phyloP scores from a whole-genome alignment of 2,113 vertebrate genomes.

The Anthoscopus minutus region DNA sequence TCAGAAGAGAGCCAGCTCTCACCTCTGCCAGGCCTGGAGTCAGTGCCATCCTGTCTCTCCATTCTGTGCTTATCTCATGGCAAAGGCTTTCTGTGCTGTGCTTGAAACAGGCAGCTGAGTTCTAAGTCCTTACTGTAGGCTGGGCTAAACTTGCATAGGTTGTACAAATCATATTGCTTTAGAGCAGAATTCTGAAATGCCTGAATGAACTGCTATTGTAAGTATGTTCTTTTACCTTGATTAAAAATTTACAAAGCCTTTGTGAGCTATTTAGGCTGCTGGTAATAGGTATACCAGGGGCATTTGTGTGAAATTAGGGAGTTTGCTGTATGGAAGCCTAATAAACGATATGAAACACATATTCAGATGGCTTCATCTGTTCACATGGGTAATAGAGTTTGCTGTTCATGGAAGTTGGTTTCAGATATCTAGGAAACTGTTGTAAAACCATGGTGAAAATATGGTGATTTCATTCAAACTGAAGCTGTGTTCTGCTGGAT shows the following conservation, averaged over 20 bases:
- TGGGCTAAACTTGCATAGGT: background rate
- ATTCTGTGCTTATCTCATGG: background rate
- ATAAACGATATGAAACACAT: background rate
- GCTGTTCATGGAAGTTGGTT: background rate
- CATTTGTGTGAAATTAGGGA: background rate
- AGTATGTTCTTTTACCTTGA: slow-evolving; percentile 44
- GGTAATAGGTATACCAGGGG: background rate
- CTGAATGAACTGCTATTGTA: background rate
- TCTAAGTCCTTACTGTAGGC: background rate
- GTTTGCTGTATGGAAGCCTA: background rate
- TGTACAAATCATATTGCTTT: background rate
- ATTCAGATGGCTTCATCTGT: background rate
- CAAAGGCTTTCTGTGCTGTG: background rate
- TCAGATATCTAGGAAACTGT: background rate
- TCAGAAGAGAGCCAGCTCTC: background rate
- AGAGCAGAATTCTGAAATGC: background rate
- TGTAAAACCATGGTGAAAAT: background rate
- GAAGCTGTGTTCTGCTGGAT: background rate
- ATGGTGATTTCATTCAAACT: background rate
- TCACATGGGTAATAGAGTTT: background rate
- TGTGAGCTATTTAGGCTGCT: background rate
- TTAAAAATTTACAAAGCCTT: slow-evolving; percentile 56
- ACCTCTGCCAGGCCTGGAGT: background rate
- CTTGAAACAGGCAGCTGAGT: background rate
- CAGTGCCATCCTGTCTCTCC: background rate